Evolutionary conservation across 1,140 invertebrate genomes (phyloP).

Genomic region (Diachasmimorpha longicaudata): DNA sequence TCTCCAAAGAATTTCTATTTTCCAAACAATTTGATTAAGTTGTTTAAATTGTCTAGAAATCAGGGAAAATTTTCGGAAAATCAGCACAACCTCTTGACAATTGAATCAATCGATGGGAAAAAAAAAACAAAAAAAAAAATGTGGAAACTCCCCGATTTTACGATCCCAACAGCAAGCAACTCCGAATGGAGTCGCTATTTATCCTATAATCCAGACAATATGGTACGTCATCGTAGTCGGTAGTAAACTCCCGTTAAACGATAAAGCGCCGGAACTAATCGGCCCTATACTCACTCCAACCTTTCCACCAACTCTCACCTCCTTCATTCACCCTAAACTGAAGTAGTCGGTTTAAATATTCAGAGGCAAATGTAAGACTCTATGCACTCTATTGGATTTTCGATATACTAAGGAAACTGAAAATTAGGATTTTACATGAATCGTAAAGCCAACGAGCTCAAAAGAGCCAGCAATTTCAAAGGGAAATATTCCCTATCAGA

Average conservation of each 20-base stretch:
- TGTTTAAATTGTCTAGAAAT: too few species aligned
- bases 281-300: slow-evolving; percentile 13
- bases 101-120: background rate
- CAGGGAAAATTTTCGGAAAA: too few species aligned
- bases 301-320: background rate
- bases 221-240: slow-evolving; percentile 33
- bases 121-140: background rate
- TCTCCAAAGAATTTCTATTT: too few species aligned
- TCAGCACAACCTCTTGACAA: too few species aligned
- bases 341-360: slow-evolving; percentile 21
- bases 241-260: slow-evolving; percentile 34
- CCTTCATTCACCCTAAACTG: background rate
- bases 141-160: background rate
- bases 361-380: background rate
- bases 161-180: slow-evolving; percentile 25
- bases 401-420: slow-evolving; percentile 14
- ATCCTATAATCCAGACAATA: slow-evolving; percentile 11
- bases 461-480: background rate
- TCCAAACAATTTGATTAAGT: too few species aligned
- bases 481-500: slow-evolving; percentile 1
- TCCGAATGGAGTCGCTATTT: slow-evolving; percentile 15
- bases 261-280: slow-evolving; percentile 33
- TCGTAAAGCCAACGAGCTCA: slow-evolving; percentile 18
- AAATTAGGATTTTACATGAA: slow-evolving; percentile 20
- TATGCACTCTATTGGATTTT: background rate